Conservation (phyloP, 1,140 invertebrate genomes). For the Drosophila kikkawai region DNA sequence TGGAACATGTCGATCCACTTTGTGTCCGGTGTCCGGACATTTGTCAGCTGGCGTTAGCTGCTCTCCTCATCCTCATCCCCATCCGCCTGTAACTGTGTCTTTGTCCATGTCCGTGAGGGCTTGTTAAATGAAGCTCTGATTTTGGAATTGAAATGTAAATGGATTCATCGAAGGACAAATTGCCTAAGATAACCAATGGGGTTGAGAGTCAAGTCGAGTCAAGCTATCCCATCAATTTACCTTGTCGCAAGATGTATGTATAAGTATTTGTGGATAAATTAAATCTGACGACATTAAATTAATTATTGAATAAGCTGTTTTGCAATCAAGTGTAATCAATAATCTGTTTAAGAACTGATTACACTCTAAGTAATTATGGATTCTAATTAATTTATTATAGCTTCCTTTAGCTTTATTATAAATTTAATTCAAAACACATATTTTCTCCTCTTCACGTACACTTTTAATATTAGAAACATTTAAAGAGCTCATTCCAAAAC, state of each 20-base stretch:
- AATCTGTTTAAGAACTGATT: neutral
- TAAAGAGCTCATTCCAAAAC: neutral
- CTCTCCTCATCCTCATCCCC: neutral
- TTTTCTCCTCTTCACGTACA: neutral
- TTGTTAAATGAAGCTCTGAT: constrained; percentile 38
- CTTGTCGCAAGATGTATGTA: too few relatives aligned
- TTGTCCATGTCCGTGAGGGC: constrained; percentile 8
- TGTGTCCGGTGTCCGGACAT: constrained; percentile 24
- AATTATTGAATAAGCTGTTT: neutral
- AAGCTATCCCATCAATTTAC: neutral
- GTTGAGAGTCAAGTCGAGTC: constrained; percentile 7
- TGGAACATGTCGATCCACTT: constrained; percentile 30
- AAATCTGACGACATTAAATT: neutral
- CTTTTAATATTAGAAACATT: neutral
- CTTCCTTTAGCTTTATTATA: neutral
- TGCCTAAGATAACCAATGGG: constrained; percentile 1
- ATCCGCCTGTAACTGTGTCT: neutral
- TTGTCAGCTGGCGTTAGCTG: constrained; percentile 36
- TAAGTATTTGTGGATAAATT: neutral
- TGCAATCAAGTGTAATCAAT: neutral
- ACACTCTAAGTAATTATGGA: neutral
- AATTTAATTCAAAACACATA: neutral
- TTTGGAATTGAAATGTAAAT: constrained; percentile 50
- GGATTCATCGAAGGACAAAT: constrained; percentile 20
- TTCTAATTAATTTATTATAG: neutral